A percentile compares a stretch with the other conserved stretches of the same genome.
Conservation (phyloP, 2,113 vertebrate species). For the Pachyramphus minor region DNA sequence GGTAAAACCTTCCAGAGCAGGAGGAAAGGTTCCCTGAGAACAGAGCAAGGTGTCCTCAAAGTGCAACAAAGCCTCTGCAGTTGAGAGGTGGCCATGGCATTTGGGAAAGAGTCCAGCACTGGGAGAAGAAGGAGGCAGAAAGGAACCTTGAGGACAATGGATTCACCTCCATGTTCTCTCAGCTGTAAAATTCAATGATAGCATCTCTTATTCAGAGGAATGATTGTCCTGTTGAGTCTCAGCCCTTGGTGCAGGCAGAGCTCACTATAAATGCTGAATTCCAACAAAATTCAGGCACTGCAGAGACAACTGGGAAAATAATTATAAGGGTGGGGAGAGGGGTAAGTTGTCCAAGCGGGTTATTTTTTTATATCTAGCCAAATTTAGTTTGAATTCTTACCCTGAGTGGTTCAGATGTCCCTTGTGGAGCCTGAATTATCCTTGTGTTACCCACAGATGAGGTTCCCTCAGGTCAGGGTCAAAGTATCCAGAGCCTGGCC, state of each 20-base stretch:
- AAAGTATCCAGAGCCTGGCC: background rate
- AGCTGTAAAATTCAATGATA: background rate
- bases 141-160: background rate
- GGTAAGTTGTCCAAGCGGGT: background rate
- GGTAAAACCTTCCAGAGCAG: background rate
- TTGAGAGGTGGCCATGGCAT: background rate
- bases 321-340: conserved; percentile 17
- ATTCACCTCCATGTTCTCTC: background rate
- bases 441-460: conserved; percentile 20
- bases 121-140: background rate
- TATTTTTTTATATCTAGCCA: conserved; percentile 11
- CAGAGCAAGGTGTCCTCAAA: background rate
- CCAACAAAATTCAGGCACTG: background rate
- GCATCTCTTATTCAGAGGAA: background rate
- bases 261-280: background rate
- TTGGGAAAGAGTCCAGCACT: accelerated
- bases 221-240: accelerated
- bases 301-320: conserved; percentile 28
- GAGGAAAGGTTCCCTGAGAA: background rate
- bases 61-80: background rate
- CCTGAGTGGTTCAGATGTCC: background rate
- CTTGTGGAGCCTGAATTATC: background rate
- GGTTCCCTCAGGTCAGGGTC: conserved; percentile 49
- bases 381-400: background rate
- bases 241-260: background rate